These are phyloP conservation scores for Notolabrus celidotus DNA, from an alignment of 2,797 vertebrate species.

Conservation along the genomic window DNA sequence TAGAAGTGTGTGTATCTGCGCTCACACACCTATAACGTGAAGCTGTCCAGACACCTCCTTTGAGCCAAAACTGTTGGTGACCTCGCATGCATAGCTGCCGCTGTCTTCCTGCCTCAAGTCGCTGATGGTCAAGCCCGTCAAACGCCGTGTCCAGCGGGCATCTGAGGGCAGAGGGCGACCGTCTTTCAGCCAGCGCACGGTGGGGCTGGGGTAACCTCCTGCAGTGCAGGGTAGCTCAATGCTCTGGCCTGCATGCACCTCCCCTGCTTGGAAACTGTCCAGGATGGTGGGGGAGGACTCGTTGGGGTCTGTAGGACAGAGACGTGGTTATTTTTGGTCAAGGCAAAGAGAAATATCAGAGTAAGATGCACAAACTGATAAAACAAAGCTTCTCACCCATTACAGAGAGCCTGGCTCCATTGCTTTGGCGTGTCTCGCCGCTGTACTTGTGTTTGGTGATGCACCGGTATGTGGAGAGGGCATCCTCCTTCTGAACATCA, in stretches of 20 bases:
- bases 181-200: constrained; percentile 97
- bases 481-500: constrained; percentile 99
- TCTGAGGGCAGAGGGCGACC: constrained; percentile 93
- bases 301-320: constrained; percentile 86
- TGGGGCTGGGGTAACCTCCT: constrained; percentile 95
- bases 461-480: constrained; percentile 98
- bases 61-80: constrained; percentile 98
- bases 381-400: constrained; percentile 84
- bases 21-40: constrained; percentile 90
- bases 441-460: constrained; percentile 99
- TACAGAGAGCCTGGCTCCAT: constrained; percentile 95
- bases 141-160: constrained; percentile 93
- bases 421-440: constrained; percentile 97
- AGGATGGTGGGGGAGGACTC: constrained; percentile 95
- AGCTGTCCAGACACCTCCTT: constrained; percentile 95
- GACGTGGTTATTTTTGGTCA: constrained; percentile 4
- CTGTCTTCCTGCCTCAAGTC: constrained; percentile 96
- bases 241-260: constrained; percentile 89
- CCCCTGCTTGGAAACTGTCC: constrained; percentile 95
- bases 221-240: constrained; percentile 95
- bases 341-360: constrained; percentile 7
- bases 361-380: not conserved
- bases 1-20: constrained; percentile 12
- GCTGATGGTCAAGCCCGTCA: constrained; percentile 94
- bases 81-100: constrained; percentile 96